These are phyloP conservation scores for Carterocephalus palaemon DNA, from an alignment of 2,888 invertebrate species.

Conservation along the genomic window DNA sequence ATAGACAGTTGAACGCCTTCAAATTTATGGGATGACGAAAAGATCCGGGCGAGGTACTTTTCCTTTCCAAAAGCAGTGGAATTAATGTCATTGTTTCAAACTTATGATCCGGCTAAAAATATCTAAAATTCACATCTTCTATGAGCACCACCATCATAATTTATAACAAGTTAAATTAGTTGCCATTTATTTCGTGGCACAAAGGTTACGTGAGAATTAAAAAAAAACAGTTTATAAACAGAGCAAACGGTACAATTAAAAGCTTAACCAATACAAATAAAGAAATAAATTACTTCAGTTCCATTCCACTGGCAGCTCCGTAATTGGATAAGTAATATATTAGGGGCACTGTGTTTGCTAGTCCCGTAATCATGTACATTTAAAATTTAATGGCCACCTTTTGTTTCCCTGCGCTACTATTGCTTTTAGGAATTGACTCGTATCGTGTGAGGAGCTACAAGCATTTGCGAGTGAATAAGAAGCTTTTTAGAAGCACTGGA, in stretches of 20 bases:
- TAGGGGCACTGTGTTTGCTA: conserved; percentile 5
- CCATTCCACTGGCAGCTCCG: conserved; percentile 26
- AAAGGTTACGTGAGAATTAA: too few relatives aligned
- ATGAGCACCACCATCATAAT: too few relatives aligned
- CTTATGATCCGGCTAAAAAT: too few relatives aligned
- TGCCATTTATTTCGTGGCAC: too few relatives aligned
- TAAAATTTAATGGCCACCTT: conserved; percentile 3
- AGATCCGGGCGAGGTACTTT: conserved; percentile 24
- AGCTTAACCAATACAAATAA: conserved; percentile 6
- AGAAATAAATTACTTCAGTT: conserved; percentile 24
- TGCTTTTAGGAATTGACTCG: too few relatives aligned
- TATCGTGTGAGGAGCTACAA: too few relatives aligned
- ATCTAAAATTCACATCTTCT: too few relatives aligned
- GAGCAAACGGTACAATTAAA: not conserved
- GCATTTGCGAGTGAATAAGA: too few relatives aligned
- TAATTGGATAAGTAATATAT: conserved; percentile 26
- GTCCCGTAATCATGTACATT: not conserved
- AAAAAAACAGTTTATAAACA: too few relatives aligned
- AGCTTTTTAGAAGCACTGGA: too few relatives aligned
- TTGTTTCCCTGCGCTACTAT: not conserved
- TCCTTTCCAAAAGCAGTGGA: conserved; percentile 16
- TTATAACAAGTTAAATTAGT: too few relatives aligned
- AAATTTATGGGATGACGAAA: conserved; percentile 35
- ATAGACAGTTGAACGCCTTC: conserved; percentile 40
- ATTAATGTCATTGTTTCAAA: too few relatives aligned